phyloP scores from a whole-genome alignment of 1,140 invertebrate species.

The Hesperophylax magnus region DNA sequence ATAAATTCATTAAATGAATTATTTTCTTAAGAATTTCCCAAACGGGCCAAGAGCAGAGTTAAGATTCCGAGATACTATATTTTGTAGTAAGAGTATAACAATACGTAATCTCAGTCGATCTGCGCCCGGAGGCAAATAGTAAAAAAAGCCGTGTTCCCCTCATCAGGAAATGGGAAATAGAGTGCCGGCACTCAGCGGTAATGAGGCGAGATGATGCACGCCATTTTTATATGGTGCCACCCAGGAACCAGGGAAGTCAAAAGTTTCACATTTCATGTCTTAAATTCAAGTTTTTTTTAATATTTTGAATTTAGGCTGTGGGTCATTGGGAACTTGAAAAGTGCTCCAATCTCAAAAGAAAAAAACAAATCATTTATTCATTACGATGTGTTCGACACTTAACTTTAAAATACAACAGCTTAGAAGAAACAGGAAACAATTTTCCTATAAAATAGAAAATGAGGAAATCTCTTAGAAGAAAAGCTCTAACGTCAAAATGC shows the following conservation, averaged over 20 bases:
- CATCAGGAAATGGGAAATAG: conserved; percentile 44
- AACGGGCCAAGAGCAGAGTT: too few species aligned
- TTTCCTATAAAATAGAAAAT: too few species aligned
- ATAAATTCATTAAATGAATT: background rate
- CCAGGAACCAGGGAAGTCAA: background rate
- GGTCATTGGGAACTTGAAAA: too few species aligned
- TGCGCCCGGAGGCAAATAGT: background rate
- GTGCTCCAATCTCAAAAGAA: too few species aligned
- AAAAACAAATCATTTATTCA: too few species aligned
- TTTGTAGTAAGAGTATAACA: too few species aligned
- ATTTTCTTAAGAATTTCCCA: background rate
- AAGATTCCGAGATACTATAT: too few species aligned
- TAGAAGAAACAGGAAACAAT: too few species aligned
- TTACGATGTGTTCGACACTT: too few species aligned
- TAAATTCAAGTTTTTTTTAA: background rate
- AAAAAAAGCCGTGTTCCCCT: conserved; percentile 15
- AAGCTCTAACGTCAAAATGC: too few species aligned
- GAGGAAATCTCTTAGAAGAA: too few species aligned
- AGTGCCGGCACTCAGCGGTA: conserved; percentile 29
- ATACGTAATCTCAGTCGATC: conserved; percentile 3
- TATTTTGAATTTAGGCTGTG: background rate
- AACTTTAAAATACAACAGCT: too few species aligned
- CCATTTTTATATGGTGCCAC: conserved; percentile 3
- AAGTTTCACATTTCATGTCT: background rate
- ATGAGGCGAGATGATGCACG: conserved; percentile 30